A percentile compares a stretch with the other conserved stretches of the same genome.
Evolutionary conservation across 2,888 invertebrate species (phyloP).

Genomic region (Metacarcinus magister): DNA sequence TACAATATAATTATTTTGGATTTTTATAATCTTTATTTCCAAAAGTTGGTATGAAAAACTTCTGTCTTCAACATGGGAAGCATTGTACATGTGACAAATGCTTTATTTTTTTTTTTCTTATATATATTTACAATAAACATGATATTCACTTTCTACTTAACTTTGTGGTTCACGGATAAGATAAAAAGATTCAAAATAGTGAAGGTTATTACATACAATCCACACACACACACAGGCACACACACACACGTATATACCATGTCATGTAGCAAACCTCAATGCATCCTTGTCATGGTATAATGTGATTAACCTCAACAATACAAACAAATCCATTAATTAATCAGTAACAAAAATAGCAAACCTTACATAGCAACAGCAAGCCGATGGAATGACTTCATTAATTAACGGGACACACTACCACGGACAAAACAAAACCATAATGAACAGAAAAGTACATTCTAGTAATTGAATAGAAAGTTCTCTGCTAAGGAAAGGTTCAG

Average conservation of each 20-base stretch:
- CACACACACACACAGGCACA: background rate
- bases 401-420: background rate
- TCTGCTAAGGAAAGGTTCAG: background rate
- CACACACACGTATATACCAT: background rate
- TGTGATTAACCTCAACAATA: background rate
- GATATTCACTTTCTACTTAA: slow-evolving; percentile 5
- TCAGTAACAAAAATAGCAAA: background rate
- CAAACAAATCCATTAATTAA: background rate
- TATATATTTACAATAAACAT: background rate
- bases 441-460: background rate
- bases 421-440: background rate
- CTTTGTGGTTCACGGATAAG: slow-evolving; percentile 17
- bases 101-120: background rate
- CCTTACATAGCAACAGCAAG: background rate
- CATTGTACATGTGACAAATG: slow-evolving; percentile 43
- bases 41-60: slow-evolving; percentile 45
- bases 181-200: background rate
- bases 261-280: background rate
- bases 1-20: background rate
- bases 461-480: background rate
- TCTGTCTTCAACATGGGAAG: slow-evolving; percentile 32
- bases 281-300: background rate
- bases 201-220: background rate
- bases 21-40: slow-evolving; percentile 27
- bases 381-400: slow-evolving; percentile 7